Percentiles rank a stretch among this genome's conserved stretches.
Evolutionary conservation across 2,113 vertebrate species (phyloP).

Genomic region (Halcyon malimbica): DNA sequence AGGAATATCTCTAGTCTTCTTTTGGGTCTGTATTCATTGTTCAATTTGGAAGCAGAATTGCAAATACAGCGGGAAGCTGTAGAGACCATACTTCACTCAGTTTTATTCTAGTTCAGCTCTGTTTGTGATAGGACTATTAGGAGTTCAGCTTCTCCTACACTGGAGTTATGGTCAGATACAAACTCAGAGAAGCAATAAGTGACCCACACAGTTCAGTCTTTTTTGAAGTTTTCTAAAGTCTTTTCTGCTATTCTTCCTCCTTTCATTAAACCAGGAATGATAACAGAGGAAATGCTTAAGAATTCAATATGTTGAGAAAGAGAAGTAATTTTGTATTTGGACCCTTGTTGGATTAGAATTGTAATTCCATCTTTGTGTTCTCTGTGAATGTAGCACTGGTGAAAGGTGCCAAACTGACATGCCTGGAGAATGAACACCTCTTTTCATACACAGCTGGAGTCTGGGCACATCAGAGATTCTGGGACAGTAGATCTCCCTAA

Average conservation of each 20-base stretch:
- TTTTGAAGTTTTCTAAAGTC: background rate
- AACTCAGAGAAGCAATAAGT: background rate
- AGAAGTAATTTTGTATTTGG: background rate
- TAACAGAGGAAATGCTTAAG: background rate
- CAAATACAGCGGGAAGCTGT: background rate
- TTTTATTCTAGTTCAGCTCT: background rate
- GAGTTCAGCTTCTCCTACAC: background rate
- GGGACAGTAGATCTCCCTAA: background rate
- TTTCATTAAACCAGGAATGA: background rate
- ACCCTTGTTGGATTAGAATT: background rate
- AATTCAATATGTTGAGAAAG: background rate
- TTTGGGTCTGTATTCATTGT: background rate
- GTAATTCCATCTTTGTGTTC: background rate
- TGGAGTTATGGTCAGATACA: background rate
- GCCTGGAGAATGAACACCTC: background rate
- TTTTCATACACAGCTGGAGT: background rate
- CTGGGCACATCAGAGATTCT: background rate
- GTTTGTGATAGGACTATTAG: background rate
- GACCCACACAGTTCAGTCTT: background rate
- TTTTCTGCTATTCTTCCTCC: background rate
- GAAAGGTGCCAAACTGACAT: slow-evolving; percentile 11
- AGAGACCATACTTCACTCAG: background rate
- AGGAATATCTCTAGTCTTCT: background rate
- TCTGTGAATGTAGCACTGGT: background rate
- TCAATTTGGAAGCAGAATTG: background rate